Evolutionary conservation across 1,140 invertebrate species (phyloP).

Genomic region (Bombyx mori): ASM3026992v2 NC_085111.1:13838001-13838500

Average conservation of each 20-base stretch:
- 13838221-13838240: conserved; percentile 56
- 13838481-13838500: too few species aligned
- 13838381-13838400: too few species aligned
- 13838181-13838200: conserved; percentile 54
- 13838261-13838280: conserved; percentile 68
- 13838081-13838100: conserved; percentile 17
- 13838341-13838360: conserved; percentile 11
- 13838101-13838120: conserved; percentile 38
- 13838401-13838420: too few species aligned
- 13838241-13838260: conserved; percentile 56
- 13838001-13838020: too few species aligned
- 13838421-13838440: too few species aligned
- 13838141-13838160: conserved; percentile 56
- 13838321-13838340: conserved; percentile 44
- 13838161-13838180: conserved; percentile 49
- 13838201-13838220: conserved; percentile 51
- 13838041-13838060: too few species aligned
- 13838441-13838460: too few species aligned
- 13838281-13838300: conserved; percentile 54
- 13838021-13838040: too few species aligned
- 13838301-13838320: conserved; percentile 50
- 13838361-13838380: too few species aligned
- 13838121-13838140: conserved; percentile 29
- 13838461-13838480: too few species aligned
- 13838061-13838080: conserved; percentile 8